Conservation (phyloP, 35 echinoderm and acorn worm genomes). For the Antedon bifida region DNA sequence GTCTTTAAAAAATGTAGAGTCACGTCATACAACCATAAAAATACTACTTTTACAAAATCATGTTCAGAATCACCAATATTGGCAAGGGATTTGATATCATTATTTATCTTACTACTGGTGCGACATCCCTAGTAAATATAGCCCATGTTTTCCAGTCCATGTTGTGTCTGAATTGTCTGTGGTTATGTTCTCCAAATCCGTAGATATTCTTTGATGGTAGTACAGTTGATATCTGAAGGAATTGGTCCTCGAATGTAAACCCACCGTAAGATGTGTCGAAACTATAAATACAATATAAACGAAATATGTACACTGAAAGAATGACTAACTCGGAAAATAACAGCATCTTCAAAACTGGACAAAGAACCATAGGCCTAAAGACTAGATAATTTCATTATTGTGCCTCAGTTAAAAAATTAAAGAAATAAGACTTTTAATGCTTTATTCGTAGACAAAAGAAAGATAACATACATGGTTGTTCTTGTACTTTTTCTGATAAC, state of each 20-base stretch:
- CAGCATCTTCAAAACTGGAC: not conserved
- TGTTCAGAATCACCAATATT: too few species aligned
- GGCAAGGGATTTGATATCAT: too few species aligned
- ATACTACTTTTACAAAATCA: too few species aligned
- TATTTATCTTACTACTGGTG: conserved; percentile 54
- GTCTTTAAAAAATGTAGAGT: too few species aligned
- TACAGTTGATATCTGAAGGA: conserved; percentile 69
- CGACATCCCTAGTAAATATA: conserved; percentile 77
- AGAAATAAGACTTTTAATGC: too few species aligned
- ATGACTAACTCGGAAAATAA: not conserved
- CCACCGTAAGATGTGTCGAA: conserved; percentile 69
- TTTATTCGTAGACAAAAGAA: not conserved
- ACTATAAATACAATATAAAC: conserved; percentile 17
- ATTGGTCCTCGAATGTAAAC: conserved; percentile 79
- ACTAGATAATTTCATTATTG: too few species aligned
- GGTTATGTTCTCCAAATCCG: conserved; percentile 88
- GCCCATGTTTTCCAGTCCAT: conserved; percentile 91
- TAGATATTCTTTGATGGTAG: conserved; percentile 75
- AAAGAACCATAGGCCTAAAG: too few species aligned
- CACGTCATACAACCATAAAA: too few species aligned
- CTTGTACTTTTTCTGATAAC: conserved; percentile 58
- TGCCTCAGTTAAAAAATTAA: too few species aligned
- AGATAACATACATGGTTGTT: conserved; percentile 46
- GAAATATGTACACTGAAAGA: not conserved
- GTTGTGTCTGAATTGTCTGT: conserved; percentile 55